Conservation (phyloP, 2,888 invertebrate species). For the Willowsia nigromaculata region DNA sequence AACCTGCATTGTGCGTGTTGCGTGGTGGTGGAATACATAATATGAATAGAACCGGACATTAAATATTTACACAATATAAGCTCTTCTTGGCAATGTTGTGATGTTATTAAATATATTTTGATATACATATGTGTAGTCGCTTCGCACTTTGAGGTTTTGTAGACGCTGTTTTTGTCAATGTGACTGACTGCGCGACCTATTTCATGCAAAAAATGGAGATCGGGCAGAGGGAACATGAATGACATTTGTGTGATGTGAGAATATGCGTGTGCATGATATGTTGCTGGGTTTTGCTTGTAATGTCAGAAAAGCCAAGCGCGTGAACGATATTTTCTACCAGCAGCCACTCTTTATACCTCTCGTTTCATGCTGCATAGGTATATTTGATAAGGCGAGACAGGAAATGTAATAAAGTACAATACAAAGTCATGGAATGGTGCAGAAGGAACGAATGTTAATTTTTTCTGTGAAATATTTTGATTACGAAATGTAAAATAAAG, state of each 20-base stretch:
- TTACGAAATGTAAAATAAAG: neutral
- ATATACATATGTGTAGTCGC: neutral
- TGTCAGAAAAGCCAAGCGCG: conserved; percentile 3
- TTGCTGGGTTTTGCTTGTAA: neutral
- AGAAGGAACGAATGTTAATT: neutral
- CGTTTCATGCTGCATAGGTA: no score
- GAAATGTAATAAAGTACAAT: neutral
- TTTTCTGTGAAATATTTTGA: conserved; percentile 19
- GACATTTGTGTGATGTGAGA: conserved; percentile 8
- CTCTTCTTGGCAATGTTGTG: neutral
- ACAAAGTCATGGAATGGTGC: neutral
- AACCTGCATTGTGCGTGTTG: conserved; percentile 1
- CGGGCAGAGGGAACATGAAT: neutral
- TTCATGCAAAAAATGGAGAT: conserved; percentile 24
- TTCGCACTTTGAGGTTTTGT: neutral
- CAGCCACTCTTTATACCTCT: neutral
- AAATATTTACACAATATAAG: conserved; percentile 35
- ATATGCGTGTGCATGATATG: conserved; percentile 18
- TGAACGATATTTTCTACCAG: conserved; percentile 1
- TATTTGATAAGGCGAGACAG: neutral
- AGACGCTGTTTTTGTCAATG: neutral
- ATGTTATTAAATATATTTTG: conserved; percentile 20
- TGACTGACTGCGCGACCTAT: conserved; percentile 41
- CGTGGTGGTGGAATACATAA: neutral
- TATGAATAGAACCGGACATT: conserved; percentile 18